phyloP scores from a whole-genome alignment of 2,113 vertebrate genomes.

The Salvelinus fontinalis region DNA sequence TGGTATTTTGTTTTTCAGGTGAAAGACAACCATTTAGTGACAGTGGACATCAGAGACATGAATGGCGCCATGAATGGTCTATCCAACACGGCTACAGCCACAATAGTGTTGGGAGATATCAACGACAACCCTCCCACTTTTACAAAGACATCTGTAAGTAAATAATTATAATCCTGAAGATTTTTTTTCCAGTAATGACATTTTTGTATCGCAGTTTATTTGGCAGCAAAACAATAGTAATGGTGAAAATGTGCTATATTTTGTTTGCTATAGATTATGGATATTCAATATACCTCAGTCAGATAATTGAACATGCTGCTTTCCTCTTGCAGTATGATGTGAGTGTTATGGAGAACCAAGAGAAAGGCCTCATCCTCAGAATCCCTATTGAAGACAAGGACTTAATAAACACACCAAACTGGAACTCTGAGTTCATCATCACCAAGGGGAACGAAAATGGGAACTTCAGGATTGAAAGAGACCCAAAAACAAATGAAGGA shows the following conservation, averaged over 20 bases:
- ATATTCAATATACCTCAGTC: background rate
- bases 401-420: constrained; percentile 72
- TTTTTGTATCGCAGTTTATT: too few relatives aligned
- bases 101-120: constrained; percentile 75
- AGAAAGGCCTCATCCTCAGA: constrained; percentile 73
- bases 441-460: constrained; percentile 81
- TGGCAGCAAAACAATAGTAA: too few relatives aligned
- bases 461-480: constrained; percentile 82
- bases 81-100: constrained; percentile 75
- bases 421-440: constrained; percentile 78
- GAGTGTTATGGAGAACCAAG: constrained; percentile 79
- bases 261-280: too few relatives aligned
- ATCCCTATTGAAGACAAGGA: constrained; percentile 81
- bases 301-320: background rate
- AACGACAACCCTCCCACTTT: constrained; percentile 87
- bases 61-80: constrained; percentile 68
- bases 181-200: background rate
- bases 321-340: constrained; percentile 69
- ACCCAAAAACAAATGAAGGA: constrained; percentile 83
- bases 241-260: too few relatives aligned
- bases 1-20: constrained; percentile 61
- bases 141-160: constrained; percentile 76
- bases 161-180: too few relatives aligned
- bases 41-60: constrained; percentile 81
- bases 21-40: constrained; percentile 61